Conservation (phyloP, 2,797 vertebrate genomes). For the Gymnoscopelus braueri region DNA sequence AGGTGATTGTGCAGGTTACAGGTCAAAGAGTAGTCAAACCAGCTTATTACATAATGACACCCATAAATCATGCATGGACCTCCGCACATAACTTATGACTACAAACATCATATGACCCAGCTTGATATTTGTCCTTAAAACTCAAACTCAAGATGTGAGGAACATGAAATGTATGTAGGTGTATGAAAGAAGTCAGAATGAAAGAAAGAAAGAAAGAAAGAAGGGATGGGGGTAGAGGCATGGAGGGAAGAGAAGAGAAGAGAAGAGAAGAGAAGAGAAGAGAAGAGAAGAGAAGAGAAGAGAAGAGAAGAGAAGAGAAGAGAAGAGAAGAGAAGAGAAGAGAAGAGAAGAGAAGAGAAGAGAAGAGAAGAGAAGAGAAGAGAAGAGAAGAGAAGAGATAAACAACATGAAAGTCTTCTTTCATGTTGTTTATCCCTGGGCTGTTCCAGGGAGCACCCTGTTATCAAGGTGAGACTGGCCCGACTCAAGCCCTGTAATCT, state of each 20-base stretch:
- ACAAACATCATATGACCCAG: slow-evolving; percentile 35
- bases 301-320: slow-evolving; percentile 1
- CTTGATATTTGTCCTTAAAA: slow-evolving; percentile 31
- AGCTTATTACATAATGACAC: slow-evolving; percentile 25
- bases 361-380: neutral
- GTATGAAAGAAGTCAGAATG: slow-evolving; percentile 18
- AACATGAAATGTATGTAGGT: too few species aligned
- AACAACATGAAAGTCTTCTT: slow-evolving; percentile 38
- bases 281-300: neutral
- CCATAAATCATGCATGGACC: slow-evolving; percentile 35
- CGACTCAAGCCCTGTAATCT: slow-evolving; percentile 77
- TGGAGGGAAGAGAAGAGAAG: neutral
- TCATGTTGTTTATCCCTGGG: slow-evolving; percentile 72
- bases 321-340: neutral
- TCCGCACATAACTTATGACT: slow-evolving; percentile 37
- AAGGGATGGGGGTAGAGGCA: neutral
- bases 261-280: slow-evolving; percentile 15
- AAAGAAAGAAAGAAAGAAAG: neutral
- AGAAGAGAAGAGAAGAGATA: slow-evolving; percentile 30
- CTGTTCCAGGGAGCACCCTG: slow-evolving; percentile 69
- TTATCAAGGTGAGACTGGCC: slow-evolving; percentile 75
- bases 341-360: slow-evolving; percentile 6
- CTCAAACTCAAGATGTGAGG: slow-evolving; percentile 13
- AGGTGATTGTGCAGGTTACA: slow-evolving; percentile 9
- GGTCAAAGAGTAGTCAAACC: slow-evolving; percentile 43